Conservation (phyloP, 2,888 invertebrate genomes). For the Diaphora mendica region DNA sequence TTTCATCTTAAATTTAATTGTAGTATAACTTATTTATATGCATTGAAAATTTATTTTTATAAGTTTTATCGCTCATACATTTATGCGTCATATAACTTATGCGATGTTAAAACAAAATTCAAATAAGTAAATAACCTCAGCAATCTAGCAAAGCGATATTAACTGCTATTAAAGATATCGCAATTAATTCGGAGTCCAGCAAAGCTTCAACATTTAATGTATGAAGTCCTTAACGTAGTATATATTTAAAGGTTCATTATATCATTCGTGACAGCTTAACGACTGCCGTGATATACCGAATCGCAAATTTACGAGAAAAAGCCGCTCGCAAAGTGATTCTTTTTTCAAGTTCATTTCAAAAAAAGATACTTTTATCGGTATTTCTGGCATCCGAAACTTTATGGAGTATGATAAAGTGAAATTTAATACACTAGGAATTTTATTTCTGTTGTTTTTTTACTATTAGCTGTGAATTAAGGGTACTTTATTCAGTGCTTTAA, state of each 20-base stretch:
- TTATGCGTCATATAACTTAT: not conserved
- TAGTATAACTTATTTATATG: no score
- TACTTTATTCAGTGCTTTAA: not conserved
- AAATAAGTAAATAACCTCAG: not conserved
- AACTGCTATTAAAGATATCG: conserved; percentile 14
- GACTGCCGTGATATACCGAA: conserved; percentile 54
- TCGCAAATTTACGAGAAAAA: conserved; percentile 52
- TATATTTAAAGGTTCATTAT: conserved; percentile 47
- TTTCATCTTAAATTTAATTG: no score
- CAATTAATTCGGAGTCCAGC: conserved; percentile 15
- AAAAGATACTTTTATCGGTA: conserved; percentile 29
- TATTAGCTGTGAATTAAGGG: not conserved
- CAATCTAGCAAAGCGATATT: conserved; percentile 10
- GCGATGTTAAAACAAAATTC: not conserved
- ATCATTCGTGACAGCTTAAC: conserved; percentile 53
- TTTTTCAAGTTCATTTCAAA: conserved; percentile 35
- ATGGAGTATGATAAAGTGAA: conserved; percentile 27
- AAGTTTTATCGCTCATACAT: no score
- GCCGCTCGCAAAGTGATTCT: conserved; percentile 28
- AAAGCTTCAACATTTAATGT: conserved; percentile 26
- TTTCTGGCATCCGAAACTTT: conserved; percentile 28
- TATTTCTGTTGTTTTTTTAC: not conserved
- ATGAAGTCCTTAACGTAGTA: conserved; percentile 24
- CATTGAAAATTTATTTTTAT: not conserved
- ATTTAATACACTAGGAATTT: conserved; percentile 16